Evolutionary conservation across 2,113 vertebrate species (phyloP), one percentile per base, ranked within the genome.

Genomic region (Laterallus jamaicensis): DNA sequence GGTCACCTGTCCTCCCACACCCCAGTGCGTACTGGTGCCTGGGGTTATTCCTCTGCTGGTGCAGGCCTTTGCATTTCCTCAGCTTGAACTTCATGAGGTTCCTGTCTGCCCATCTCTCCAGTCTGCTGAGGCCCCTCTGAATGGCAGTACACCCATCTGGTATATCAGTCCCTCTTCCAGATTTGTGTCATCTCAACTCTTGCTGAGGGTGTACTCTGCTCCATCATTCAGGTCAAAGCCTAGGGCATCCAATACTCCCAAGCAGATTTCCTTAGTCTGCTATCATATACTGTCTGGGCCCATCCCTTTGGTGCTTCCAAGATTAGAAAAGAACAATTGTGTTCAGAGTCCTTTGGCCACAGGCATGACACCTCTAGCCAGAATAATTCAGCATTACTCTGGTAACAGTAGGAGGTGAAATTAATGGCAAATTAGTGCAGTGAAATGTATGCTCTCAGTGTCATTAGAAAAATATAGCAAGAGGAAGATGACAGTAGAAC

Each of bases 1-100:
- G 3, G 7, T 29, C 6, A 0, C 10, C 8, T 1, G 10, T 10
- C 28, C 16, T 28, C 5, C 10, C 15, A 7, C 12, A 8, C 25
- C 32, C 16, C 66, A 25, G 8, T 12, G 19, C 76, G 32, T 16
- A 32, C 66, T 64, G 31, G 13, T 59, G 59, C 50, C 12, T 28
- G 37, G 52, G 44, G 9, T 60, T 85, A 47, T 39, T 73, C 31
- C 25, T 91, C 15, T 11, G 5, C 60, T 67, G 19, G 22, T 39
- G n/a, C 24, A 31, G 25, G 50, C 37, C 21, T 67, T 67, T 18
- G 37, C 31, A 15, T 67, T 82, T 86, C n/a, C 54, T 68, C 12
- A 29, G 32, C 26, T 3, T 66, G 39, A 76, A 31, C 25, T 68
- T 62, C 39, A 32, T n/a, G 10, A 74, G 17, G 9, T 47, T 67